These are phyloP conservation scores for Drosophila phalerata DNA, from an alignment of 2,888 invertebrate genomes.

Conservation along the genomic window DNA sequence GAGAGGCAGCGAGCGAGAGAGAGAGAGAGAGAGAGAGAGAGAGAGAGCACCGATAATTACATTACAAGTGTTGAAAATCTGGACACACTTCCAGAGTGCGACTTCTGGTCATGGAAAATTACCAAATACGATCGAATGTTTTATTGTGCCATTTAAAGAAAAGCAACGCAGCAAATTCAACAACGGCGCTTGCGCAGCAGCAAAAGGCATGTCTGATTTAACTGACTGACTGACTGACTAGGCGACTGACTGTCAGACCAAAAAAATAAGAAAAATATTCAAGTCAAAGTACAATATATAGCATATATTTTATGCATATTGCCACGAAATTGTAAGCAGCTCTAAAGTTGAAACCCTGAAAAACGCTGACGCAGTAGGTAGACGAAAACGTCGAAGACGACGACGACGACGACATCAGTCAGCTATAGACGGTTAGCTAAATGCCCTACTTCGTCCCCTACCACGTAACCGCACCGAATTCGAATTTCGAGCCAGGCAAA, in stretches of 20 bases:
- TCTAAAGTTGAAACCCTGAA: slow-evolving; percentile 66
- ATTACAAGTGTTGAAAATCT: slow-evolving; percentile 26
- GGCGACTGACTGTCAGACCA: slow-evolving; percentile 2
- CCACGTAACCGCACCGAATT: slow-evolving; percentile 18
- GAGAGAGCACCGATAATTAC: slow-evolving; percentile 20
- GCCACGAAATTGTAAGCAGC: slow-evolving; percentile 49
- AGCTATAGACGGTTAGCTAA: slow-evolving; percentile 16
- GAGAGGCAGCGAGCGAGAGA: background rate
- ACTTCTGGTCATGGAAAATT: slow-evolving; percentile 62
- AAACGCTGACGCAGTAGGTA: slow-evolving; percentile 74
- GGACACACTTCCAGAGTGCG: slow-evolving; percentile 41
- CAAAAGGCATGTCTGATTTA: slow-evolving; percentile 2
- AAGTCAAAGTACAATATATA: slow-evolving; percentile 39
- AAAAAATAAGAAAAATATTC: slow-evolving; percentile 8
- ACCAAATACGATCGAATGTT: slow-evolving; percentile 50
- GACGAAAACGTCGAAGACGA: slow-evolving; percentile 32
- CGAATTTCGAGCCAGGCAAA: slow-evolving; percentile 58
- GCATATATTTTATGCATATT: slow-evolving; percentile 36
- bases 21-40: background rate
- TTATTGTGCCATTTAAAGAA: slow-evolving; percentile 50
- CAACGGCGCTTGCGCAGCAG: slow-evolving; percentile 69
- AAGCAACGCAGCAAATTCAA: slow-evolving; percentile 48
- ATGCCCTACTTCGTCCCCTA: slow-evolving; percentile 57
- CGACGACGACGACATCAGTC: background rate
- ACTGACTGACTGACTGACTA: slow-evolving; percentile 1